These are phyloP conservation scores for Nerophis lumbriciformis DNA, from an alignment of 2,113 vertebrate species.

Conservation along the genomic window DNA sequence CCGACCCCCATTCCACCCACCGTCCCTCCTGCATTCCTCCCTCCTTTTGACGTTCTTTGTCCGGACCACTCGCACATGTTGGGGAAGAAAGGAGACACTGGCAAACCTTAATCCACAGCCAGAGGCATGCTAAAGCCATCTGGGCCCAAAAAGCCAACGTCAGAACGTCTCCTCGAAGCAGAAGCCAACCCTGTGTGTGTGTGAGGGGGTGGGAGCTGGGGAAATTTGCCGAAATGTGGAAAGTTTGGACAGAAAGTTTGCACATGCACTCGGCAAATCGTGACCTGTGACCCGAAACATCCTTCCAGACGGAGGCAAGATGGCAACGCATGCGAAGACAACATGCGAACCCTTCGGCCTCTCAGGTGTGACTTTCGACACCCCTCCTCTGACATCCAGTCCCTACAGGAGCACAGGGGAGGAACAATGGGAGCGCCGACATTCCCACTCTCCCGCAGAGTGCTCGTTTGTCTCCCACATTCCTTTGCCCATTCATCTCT, in stretches of 20 bases:
- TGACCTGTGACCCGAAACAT: slow-evolving; percentile 66
- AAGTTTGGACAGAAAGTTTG: slow-evolving; percentile 48
- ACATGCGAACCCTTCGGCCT: not conserved
- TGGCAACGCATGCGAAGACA: slow-evolving; percentile 13
- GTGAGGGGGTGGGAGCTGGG: slow-evolving; percentile 11
- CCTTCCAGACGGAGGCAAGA: slow-evolving; percentile 60
- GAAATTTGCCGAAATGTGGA: slow-evolving; percentile 37
- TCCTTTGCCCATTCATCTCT: slow-evolving; percentile 69
- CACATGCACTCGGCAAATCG: slow-evolving; percentile 54
- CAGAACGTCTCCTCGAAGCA: slow-evolving; percentile 30
- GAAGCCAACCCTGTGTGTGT: not conserved
- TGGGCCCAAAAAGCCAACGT: slow-evolving; percentile 61
- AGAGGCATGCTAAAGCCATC: slow-evolving; percentile 67
- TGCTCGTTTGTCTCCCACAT: slow-evolving; percentile 67
- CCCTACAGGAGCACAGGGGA: slow-evolving; percentile 12
- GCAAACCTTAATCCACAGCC: slow-evolving; percentile 57
- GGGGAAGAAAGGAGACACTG: slow-evolving; percentile 64
- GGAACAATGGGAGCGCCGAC: slow-evolving; percentile 51
- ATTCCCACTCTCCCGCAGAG: slow-evolving; percentile 72
- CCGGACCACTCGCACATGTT: slow-evolving; percentile 67
- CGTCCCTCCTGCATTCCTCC: not conserved
- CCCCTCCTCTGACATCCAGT: slow-evolving; percentile 48
- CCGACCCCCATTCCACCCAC: not conserved
- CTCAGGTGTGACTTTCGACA: slow-evolving; percentile 59
- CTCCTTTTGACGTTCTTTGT: slow-evolving; percentile 66